Evolutionary conservation across 2,113 vertebrate genomes (phyloP).

Genomic region (Antechinus flavipes): DNA sequence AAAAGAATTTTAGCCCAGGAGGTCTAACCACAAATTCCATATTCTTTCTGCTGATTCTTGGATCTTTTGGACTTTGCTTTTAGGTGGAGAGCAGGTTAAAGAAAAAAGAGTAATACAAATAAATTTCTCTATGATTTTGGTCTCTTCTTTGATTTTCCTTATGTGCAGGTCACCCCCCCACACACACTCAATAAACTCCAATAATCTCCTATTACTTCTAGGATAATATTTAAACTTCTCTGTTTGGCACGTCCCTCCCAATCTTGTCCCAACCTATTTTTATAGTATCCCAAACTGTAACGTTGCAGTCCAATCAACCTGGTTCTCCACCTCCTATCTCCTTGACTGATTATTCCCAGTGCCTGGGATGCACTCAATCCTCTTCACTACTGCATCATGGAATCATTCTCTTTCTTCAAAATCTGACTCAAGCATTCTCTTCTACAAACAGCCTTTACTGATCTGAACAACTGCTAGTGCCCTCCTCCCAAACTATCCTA

Average conservation of each 20-base stretch:
- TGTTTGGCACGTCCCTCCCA: not conserved
- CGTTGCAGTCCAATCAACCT: not conserved
- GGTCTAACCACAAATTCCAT: not conserved
- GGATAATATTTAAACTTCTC: not conserved
- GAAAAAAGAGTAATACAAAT: not conserved
- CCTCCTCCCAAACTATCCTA: not conserved
- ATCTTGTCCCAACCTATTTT: not conserved
- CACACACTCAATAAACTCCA: not conserved
- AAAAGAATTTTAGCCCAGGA: not conserved
- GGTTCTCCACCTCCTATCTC: not conserved
- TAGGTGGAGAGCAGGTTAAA: not conserved
- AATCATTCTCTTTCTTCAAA: not conserved
- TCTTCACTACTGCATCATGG: not conserved
- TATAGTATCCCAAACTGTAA: not conserved
- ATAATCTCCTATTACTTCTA: not conserved
- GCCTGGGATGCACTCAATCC: not conserved
- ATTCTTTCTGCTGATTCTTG: not conserved
- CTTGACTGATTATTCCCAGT: not conserved
- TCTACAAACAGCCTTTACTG: not conserved
- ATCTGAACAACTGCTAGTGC: not conserved
- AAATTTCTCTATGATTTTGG: not conserved
- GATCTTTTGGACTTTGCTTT: not conserved
- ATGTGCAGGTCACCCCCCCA: not conserved
- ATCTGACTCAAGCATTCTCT: not conserved
- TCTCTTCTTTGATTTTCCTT: not conserved